Evolutionary conservation across 2,797 vertebrate species (phyloP), one percentile per base, ranked within the genome.

Genomic region (Myotis daubentonii): DNA sequence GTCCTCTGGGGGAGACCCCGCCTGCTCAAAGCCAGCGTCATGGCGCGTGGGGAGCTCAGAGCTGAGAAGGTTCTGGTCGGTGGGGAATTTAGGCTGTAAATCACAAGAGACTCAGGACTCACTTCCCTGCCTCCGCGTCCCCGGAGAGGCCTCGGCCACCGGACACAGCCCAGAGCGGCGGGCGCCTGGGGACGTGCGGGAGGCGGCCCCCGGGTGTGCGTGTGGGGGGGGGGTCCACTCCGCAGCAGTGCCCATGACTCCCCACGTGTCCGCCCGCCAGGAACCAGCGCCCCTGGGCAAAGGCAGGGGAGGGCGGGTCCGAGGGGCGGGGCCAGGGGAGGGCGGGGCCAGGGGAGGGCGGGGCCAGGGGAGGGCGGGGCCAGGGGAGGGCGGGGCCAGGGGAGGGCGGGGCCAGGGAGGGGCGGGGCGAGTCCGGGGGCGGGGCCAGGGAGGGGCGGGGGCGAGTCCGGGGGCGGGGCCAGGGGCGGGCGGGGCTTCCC

Each of bases 361-460:
- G 44, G 51, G 11, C n/a, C 60, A 30, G 60, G 60, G 5, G 11
- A 28, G 60, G 28, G 60, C 9, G 5, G 44, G 51, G 11, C n/a
- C 94, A n/a, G n/a, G n/a, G n/a, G 5, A 5, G 23, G 23, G 53
- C 23, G 1, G 28, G 0, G 0, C 1, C 81, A 87, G 15, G 13
- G 47, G 1, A 68, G 23, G 23, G 53, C 23, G 1, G 28, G 0
- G 0, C 1, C 38, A 38, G 23, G 57, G 1, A 60, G 17, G 0
- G 36, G 75, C 38, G 17, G 0, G 36, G 75, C 38, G 4, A 5
- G 38, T 5, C 38, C 38, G 38, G 17, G 0, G 36, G 75, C 70
- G 53, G 94, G 30, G 11, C 30, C 85, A 38, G 38, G 20, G 71
- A 72, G 53, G 38, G 38, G 38, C 38, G 38, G 38, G 38, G 41